Evolutionary conservation across 2,797 vertebrate species (phyloP), one percentile per base, ranked within the genome.

Genomic region (Morelia viridis): DNA sequence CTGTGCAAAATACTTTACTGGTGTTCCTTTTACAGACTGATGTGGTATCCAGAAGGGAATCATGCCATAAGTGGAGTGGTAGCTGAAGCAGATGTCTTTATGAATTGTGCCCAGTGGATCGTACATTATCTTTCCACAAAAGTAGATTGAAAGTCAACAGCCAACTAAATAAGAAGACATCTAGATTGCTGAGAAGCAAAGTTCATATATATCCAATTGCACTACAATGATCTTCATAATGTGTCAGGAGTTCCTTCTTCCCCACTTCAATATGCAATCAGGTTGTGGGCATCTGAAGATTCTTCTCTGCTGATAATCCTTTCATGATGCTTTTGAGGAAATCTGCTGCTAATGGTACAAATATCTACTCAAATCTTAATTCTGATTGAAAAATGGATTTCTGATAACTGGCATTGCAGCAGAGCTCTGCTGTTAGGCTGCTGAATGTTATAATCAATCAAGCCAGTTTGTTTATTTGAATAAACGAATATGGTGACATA

Each of bases 1-100:
- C 15, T 9, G 10, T 60, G 56, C 26, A 84, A 31, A 11, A 87
- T 24, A 50, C 5, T 83, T 57, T 57, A 26, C n/a, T 41, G 11
- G 26, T 92, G 24, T 50, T 89, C 24, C 24, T 84, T 93, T 92
- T 28, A 0, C 95, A 98, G 98, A 95, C 92, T 99, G 95, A 94
- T 98, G 94, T 98, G 98, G 98, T 98, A 98, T 96, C 97, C 97
- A 0, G 98, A 98, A 1, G 92, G 94, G 0, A 97, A 98, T 88
- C 98, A 98, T 0, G 97, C 97, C 1, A 96, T 98, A 93, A 96
- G 97, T 0, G 96, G 98, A 12, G 97, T 98, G 94, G 98, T 98
- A 96, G 98, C 94, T 0, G 98, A 98, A 95, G 97, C 97, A 0
- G 94, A 98, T 91, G 98, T 98, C 95, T 98, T 98, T 92, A 89